Conservation (phyloP, 2,113 vertebrate genomes). For the Fregetta grallaria region DNA sequence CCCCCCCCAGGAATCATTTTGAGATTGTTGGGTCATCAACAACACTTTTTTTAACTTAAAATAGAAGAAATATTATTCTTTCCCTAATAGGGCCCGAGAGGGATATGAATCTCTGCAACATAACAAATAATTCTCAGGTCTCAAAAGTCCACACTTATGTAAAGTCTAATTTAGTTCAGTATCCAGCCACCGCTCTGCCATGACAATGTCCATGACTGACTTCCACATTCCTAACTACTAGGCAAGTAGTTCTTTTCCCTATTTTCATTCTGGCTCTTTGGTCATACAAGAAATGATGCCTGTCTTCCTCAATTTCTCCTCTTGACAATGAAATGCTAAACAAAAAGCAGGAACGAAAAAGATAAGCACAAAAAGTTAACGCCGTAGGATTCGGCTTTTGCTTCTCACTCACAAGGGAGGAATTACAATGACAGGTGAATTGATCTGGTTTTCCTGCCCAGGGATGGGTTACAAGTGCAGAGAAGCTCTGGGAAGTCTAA, state of each 20-base stretch:
- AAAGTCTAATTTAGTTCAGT: not conserved
- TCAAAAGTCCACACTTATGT: not conserved
- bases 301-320: conserved; percentile 10
- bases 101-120: not conserved
- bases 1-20: not conserved
- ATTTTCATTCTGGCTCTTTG: not conserved
- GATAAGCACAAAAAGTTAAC: not conserved
- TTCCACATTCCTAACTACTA: not conserved
- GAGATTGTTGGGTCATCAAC: not conserved
- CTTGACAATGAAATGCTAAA: not conserved
- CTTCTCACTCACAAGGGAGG: not conserved
- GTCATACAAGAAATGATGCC: not conserved
- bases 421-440: conserved; percentile 27
- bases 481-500: not conserved
- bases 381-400: not conserved
- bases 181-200: not conserved
- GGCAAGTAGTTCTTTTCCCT: too few species aligned
- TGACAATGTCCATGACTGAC: not conserved
- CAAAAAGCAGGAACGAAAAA: conserved; percentile 21
- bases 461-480: not conserved
- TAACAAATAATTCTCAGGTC: not conserved
- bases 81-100: not conserved
- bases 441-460: not conserved
- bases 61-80: not conserved
- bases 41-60: not conserved